Evolutionary conservation across 2,797 vertebrate species (phyloP).

Genomic region (Hemitrygon akajei): DNA sequence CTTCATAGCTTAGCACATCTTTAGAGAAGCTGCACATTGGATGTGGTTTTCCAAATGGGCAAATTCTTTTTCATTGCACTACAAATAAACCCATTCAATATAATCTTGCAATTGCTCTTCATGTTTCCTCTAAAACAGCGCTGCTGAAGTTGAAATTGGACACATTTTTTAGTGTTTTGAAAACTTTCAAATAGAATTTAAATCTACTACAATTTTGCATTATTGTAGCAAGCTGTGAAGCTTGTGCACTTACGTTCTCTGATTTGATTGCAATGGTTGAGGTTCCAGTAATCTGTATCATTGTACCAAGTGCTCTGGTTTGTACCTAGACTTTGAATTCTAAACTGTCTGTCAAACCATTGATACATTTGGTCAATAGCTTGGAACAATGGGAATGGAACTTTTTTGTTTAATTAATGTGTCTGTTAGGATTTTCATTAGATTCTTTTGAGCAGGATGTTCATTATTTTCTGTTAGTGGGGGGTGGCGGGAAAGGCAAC

Average conservation of each 20-base stretch:
- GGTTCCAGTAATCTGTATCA: not conserved
- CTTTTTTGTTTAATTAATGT: not conserved
- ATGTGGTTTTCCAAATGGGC: not conserved
- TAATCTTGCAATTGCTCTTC: not conserved
- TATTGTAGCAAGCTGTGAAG: not conserved
- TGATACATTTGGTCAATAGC: not conserved
- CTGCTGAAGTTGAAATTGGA: not conserved
- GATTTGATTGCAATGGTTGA: not conserved
- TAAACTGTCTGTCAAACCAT: not conserved
- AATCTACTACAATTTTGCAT: not conserved
- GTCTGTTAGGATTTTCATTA: not conserved
- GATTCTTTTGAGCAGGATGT: not conserved
- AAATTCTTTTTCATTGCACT: not conserved
- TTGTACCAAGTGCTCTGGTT: not conserved
- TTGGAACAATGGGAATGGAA: not conserved
- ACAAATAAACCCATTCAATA: not conserved
- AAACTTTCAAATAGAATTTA: not conserved
- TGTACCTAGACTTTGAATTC: not conserved
- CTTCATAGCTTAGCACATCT: constrained; percentile 4
- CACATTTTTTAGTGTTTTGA: not conserved
- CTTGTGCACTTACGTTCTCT: not conserved
- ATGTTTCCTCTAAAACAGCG: not conserved
- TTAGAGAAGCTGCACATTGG: not conserved
- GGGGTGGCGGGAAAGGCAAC: not conserved
- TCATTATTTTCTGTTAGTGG: not conserved